A percentile compares a stretch with the other conserved stretches of the same genome.
These are phyloP conservation scores for Xiphophorus hellerii DNA, from an alignment of 2,113 vertebrate genomes.

Conservation along the genomic window DNA sequence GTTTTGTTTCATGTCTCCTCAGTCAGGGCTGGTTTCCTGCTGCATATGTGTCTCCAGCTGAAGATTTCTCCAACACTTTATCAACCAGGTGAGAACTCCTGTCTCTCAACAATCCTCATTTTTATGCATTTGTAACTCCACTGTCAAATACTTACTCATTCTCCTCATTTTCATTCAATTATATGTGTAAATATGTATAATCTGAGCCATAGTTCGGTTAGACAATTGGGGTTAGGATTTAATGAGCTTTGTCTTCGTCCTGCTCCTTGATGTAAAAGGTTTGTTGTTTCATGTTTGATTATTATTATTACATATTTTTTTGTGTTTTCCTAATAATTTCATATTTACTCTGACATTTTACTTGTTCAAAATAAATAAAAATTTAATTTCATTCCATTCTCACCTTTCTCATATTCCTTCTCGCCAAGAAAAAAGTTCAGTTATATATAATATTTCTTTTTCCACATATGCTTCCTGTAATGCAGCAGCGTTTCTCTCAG, in stretches of 20 bases:
- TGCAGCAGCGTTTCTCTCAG: constrained; percentile 82
- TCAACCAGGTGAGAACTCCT: constrained; percentile 54
- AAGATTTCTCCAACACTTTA: constrained; percentile 66
- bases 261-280: no score
- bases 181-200: no score
- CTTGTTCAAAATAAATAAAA: background rate
- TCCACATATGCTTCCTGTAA: constrained; percentile 10
- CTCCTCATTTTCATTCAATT: no score
- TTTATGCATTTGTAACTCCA: background rate
- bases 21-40: constrained; percentile 97
- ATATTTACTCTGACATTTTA: no score
- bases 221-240: no score
- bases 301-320: no score
- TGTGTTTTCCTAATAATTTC: background rate
- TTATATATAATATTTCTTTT: no score
- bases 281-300: no score
- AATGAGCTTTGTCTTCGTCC: no score
- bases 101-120: background rate
- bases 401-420: background rate
- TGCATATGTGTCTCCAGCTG: constrained; percentile 87
- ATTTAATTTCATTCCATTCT: no score
- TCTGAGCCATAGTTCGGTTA: no score
- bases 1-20: constrained; percentile 23
- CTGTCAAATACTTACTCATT: background rate
- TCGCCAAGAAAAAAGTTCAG: background rate